phyloP scores from a whole-genome alignment of 2,888 invertebrate species.

The Aleiodes alternator region DNA sequence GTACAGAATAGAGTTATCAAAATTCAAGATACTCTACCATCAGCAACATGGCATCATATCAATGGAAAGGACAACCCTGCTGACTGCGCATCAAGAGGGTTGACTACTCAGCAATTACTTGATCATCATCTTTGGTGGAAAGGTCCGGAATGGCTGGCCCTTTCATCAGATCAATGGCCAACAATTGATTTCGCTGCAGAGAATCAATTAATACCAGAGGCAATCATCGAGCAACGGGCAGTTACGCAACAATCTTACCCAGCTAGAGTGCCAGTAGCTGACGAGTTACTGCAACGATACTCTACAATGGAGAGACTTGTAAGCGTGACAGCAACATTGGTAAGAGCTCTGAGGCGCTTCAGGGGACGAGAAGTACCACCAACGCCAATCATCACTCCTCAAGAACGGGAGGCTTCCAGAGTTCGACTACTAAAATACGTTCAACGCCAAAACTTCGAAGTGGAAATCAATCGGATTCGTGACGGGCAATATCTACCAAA shows the following conservation, averaged over 20 bases:
- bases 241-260: no score
- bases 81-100: conserved; percentile 51
- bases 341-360: not conserved
- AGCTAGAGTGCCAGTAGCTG: no score
- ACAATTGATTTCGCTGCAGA: not conserved
- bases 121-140: not conserved
- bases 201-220: not conserved
- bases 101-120: conserved; percentile 42
- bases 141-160: not conserved
- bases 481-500: not conserved
- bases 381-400: no score
- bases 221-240: no score
- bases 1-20: conserved; percentile 50
- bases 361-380: not conserved
- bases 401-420: no score
- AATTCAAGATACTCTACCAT: conserved; percentile 48
- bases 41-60: conserved; percentile 45
- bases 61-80: conserved; percentile 53
- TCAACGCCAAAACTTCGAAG: no score
- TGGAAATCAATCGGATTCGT: not conserved
- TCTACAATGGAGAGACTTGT: no score
- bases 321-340: no score
- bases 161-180: not conserved
- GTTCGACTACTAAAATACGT: no score
- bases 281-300: no score